Conservation (phyloP, 2,888 invertebrate genomes). For the Flexamia atlantica region DNA sequence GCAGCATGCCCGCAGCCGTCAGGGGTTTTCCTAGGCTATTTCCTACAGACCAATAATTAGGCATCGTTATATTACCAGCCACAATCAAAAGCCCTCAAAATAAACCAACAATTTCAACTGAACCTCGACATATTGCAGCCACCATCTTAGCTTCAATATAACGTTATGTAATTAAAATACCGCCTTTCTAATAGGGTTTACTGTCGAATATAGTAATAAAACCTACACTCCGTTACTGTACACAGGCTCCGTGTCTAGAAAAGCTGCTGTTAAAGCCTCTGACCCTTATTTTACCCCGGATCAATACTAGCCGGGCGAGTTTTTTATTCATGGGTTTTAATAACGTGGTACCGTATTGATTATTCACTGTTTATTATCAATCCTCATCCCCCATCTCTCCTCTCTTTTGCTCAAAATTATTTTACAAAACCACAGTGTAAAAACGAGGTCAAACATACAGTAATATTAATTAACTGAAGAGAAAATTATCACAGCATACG, state of each 20-base stretch:
- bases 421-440: not conserved
- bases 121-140: not conserved
- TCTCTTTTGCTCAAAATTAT: not conserved
- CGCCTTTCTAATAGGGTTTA: not conserved
- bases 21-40: constrained; percentile 58
- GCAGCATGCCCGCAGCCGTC: constrained; percentile 52
- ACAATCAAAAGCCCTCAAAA: not conserved
- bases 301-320: constrained; percentile 50
- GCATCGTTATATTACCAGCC: not conserved
- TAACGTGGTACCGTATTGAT: constrained; percentile 53
- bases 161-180: constrained; percentile 21
- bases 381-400: not conserved
- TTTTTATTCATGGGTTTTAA: constrained; percentile 36
- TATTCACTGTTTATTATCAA: not conserved
- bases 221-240: not conserved
- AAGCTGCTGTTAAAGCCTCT: not conserved
- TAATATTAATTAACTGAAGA: not conserved
- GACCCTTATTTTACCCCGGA: constrained; percentile 25
- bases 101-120: not conserved
- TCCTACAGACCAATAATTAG: constrained; percentile 4
- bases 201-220: not conserved
- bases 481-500: not conserved
- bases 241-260: not conserved
- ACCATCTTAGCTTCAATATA: constrained; percentile 8
- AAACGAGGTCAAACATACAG: not conserved